Conservation (phyloP, 1,140 invertebrate species). For the Anoplophora glabripennis region DNA sequence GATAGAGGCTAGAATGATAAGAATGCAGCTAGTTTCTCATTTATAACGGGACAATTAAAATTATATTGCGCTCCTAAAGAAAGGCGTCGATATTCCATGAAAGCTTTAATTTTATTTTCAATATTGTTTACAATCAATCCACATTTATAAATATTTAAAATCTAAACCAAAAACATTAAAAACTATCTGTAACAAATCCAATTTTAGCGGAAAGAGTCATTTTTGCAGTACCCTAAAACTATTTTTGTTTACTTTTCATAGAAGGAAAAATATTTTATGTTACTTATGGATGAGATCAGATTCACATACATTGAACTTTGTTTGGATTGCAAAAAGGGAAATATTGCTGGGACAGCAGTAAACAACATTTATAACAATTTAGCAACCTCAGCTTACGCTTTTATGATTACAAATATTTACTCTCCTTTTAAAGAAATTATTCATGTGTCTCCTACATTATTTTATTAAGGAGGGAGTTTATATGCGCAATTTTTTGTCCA, state of each 20-base stretch:
- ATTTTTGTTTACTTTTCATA: conserved; percentile 10
- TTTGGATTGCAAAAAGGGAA: conserved; percentile 15
- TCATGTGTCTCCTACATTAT: conserved; percentile 14
- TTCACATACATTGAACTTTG: conserved; percentile 11
- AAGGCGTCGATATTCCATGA: too few species aligned
- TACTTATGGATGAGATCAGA: conserved; percentile 18
- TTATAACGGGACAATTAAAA: too few species aligned
- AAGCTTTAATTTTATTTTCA: too few species aligned
- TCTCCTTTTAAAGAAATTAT: conserved; percentile 19
- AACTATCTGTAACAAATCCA: too few species aligned
- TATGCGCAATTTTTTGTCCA: too few species aligned
- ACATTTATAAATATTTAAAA: too few species aligned
- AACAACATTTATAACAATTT: conserved; percentile 5
- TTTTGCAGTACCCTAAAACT: conserved; percentile 2
- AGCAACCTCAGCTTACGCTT: conserved; percentile 4
- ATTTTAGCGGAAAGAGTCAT: neutral
- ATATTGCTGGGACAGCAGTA: conserved; percentile 4
- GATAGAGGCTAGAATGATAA: too few species aligned
- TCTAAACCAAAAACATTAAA: too few species aligned
- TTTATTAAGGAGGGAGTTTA: too few species aligned
- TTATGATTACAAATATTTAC: conserved; percentile 16
- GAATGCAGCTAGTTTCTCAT: too few species aligned
- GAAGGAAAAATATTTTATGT: conserved; percentile 1
- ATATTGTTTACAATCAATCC: too few species aligned
- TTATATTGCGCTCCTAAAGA: too few species aligned